Base-by-base conservation (phyloP, 2,113 vertebrate genomes). In the Archilochus colubris region DNA sequence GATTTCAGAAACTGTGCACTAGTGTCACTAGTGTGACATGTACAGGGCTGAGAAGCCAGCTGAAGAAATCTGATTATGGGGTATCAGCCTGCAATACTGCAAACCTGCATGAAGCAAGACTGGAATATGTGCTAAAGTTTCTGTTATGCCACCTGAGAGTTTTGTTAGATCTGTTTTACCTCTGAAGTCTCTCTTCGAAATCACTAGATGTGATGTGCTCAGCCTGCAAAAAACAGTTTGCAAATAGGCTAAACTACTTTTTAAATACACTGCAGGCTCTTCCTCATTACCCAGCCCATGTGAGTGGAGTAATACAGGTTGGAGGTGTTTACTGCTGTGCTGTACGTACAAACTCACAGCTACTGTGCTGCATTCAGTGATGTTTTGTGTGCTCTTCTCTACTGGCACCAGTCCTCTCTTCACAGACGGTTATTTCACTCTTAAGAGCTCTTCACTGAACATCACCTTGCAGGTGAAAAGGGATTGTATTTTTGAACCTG, bases 261-360 rank as follows among this genome's bases (percentile, higher is more conserved):
- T 86, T 25, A 79, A 59, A 55, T 68, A 31, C 13, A 68, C 96
- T 96, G 12, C 88, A 98, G 98, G 66, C 76, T 43, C 88, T 85
- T 12, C 50, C 91, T 66, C 78, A 46, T 75, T 98, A 96, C 38
- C 87, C 97, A 84, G 96, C 97, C 51, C 97, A 95, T 84, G 97
- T 97, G 88, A 98, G 73, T 28, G 90, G 94, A 73, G 96, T 96
- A 12, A 70, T 98, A 57, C 95, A 96, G 97, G 96, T 98, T 25
- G 94, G 98, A 97, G 96, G 91, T 10, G 1, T 87, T 46, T 89
- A 80, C 53, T 91, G 50, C 59, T 48, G 85, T 23, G 33, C 30
- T 20, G 85, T 95, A 78, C 94, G 70, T 95, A 50, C 1, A 25
- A 9, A 55, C n/a, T 58, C 22, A 17, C 23, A 81, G 31, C 44